These are phyloP conservation scores for Galagoides demidoff DNA, from an alignment of 2,797 vertebrate species.

Conservation along the genomic window DNA sequence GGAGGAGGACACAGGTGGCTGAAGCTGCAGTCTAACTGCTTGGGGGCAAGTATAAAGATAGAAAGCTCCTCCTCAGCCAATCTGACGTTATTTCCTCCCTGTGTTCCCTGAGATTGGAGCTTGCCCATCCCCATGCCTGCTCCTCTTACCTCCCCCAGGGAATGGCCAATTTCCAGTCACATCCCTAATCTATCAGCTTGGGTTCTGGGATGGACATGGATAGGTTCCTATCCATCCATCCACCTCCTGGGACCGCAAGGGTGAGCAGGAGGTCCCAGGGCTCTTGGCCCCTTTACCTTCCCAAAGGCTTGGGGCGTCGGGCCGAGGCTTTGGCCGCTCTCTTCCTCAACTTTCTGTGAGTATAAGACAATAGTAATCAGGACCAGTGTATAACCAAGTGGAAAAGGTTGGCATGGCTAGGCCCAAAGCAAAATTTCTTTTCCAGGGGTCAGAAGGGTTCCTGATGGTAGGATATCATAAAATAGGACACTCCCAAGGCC, in stretches of 20 bases:
- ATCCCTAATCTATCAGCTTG: conserved; percentile 39
- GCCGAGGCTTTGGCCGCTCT: conserved; percentile 85
- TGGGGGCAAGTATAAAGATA: neutral
- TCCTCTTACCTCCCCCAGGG: neutral
- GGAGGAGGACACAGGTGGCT: neutral
- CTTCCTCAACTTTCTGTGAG: conserved; percentile 91
- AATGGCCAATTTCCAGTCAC: neutral
- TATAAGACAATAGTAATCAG: conserved; percentile 83
- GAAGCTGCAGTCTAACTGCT: neutral
- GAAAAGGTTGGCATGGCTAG: neutral
- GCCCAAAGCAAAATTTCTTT: neutral
- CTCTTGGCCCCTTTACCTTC: conserved; percentile 90
- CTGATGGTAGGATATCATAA: neutral
- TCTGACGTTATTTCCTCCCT: neutral
- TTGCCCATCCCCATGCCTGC: neutral
- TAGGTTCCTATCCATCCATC: conserved; percentile 78
- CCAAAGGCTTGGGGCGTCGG: conserved; percentile 84
- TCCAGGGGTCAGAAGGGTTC: neutral
- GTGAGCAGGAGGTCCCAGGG: conserved; percentile 75
- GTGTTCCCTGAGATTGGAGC: neutral
- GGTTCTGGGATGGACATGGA: conserved; percentile 79
- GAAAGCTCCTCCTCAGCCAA: neutral
- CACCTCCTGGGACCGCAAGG: conserved; percentile 72
- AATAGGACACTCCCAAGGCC: neutral
- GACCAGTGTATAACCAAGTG: conserved; percentile 27